Base-by-base conservation (phyloP, 2,113 vertebrate species). In the Marmota monax region DNA sequence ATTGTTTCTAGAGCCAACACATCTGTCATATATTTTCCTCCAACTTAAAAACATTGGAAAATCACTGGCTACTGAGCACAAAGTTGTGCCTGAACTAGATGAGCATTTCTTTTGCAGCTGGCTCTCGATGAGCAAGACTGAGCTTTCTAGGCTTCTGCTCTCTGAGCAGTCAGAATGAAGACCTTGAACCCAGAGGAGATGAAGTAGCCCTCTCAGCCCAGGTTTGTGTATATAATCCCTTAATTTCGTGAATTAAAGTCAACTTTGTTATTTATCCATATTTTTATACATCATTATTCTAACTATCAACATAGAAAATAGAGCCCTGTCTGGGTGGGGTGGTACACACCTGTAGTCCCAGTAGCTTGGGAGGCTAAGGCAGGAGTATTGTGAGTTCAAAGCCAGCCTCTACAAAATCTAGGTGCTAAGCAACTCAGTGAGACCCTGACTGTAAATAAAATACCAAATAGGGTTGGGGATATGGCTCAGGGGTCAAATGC, bases 21-120 rank as follows among this genome's bases (percentile, higher is more conserved):
- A 96, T 95, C 92, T 96, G 86, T 96, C 94, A 92, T 93, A 84
- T 93, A 96, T 95, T 91, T 93, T 48, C 61, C 89, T 96, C 85
- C 86, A 96, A 94, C 89, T 94, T 91, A 88, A 94, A 95, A 94
- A 95, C 85, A 88, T 45, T 61, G 83, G 93, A 88, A 94, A 97
- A 90, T 94, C 86, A 96, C 95, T 88, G 85, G 88, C 82, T 90
- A 90, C 72, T 45, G n/a, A 94, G 92, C 34, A 72, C 85, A 80
- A 85, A 85, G 67, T 80, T 34, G n/a, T 76, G 89, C 73, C 22
- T 76, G 65, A 3, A 1, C 67, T 80, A 39, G 74, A 72, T 17
- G 32, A 92, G 18, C 25, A 18, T 90, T 53, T 74, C n/a, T 87
- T 87, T 78, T 87, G 29, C 65, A 63, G 88, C 25, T 79, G 22